Percentiles rank a stretch among this genome's conserved stretches.
These are phyloP conservation scores for Tupaia tana DNA, from an alignment of 2,113 vertebrate species.

Conservation along the genomic window DNA sequence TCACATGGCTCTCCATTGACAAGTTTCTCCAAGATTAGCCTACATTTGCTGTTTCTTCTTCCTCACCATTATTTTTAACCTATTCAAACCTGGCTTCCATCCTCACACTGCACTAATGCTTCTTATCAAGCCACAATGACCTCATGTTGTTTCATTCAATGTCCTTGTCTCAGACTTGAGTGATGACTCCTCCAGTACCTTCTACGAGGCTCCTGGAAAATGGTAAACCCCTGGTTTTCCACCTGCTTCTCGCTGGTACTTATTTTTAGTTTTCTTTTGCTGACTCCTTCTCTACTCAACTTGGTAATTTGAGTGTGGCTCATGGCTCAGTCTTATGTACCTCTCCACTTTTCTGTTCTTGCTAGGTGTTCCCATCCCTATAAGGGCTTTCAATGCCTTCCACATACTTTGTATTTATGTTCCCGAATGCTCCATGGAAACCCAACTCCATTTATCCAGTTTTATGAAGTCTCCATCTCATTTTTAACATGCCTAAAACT, in stretches of 20 bases:
- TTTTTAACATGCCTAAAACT: background rate
- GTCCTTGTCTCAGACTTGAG: background rate
- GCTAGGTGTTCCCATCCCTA: background rate
- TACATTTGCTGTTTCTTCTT: background rate
- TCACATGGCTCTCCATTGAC: background rate
- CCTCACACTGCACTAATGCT: background rate
- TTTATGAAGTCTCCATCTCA: conserved; percentile 5
- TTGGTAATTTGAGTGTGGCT: background rate
- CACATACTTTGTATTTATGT: background rate
- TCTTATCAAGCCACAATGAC: background rate
- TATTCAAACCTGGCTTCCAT: background rate
- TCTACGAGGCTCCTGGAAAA: background rate
- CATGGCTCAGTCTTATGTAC: background rate
- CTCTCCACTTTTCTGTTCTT: background rate
- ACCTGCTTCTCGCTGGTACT: background rate
- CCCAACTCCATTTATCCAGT: background rate
- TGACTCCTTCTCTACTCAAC: background rate
- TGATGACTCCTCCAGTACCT: too few species aligned
- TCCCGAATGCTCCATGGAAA: background rate
- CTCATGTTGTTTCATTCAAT: background rate
- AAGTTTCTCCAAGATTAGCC: background rate
- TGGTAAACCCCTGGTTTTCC: background rate
- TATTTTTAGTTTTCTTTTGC: conserved; percentile 16
- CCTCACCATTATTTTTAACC: background rate
- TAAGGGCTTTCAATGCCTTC: background rate